Evolutionary conservation across 2,888 invertebrate species (phyloP), one percentile per base, ranked within the genome.

Genomic region (Stenoptilia bipunctidactyla): DNA sequence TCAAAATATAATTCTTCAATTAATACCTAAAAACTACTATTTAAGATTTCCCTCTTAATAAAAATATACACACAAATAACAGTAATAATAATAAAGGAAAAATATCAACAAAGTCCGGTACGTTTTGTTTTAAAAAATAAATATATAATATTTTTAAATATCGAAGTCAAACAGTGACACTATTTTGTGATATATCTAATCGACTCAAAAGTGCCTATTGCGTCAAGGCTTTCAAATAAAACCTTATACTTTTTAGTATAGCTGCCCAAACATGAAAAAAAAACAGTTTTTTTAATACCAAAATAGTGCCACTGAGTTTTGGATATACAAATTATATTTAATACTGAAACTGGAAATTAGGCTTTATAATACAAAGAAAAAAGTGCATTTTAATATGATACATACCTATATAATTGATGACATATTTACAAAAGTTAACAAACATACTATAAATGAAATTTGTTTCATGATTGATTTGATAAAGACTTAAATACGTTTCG

Each of bases 1-100:
- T 82, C 76, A 73, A 76, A 82, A 80, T 79, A 82, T 79, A 80
- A 71, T 73, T 79, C 70, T 74, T 79, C 77, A 79, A 79, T 77
- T 73, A 80, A 80, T 82, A 76, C 65, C 83, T 82, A 82, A 72
- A 58, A 73, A 72, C 77, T 79, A 80, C 68, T 70, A 75, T 76
- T 79, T 79, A 80, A 80, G 80, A 79, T 68, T 82, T 82, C 75
- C 59, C 71, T 77, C 77, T 79, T 72, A 82, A 74, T 80, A 79
- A 80, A 59, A 77, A 77, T 80, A 82, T 80, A 83, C 82, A 83
- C 73, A 70, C 74, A 67, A 61, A 73, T 74, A 82, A 82, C 80
- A 79, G 80, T 74, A 65, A 69, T 66, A 61, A 49, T 45, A 45
- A 50, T 61, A 56, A 56, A 56, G 59, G 58, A 54, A 58, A n/a